Conservation (phyloP, 2,888 invertebrate species). For the Cremastinae sp. region DNA sequence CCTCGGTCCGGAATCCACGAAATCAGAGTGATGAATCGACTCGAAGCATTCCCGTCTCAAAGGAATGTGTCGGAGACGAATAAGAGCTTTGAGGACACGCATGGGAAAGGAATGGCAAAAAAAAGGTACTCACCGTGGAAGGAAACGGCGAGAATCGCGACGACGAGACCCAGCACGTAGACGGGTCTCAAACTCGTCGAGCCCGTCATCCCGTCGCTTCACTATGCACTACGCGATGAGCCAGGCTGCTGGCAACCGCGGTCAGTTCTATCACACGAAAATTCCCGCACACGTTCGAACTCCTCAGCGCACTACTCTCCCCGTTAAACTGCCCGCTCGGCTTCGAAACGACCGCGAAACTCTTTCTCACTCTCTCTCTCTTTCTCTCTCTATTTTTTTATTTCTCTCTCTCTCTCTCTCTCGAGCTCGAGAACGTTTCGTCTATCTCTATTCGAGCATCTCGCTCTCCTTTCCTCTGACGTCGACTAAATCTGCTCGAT, state of each 20-base stretch:
- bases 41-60: too few species aligned
- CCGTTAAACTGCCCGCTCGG: conserved; percentile 73
- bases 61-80: too few species aligned
- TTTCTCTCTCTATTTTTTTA: conserved; percentile 42
- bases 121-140: conserved; percentile 81
- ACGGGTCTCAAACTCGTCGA: conserved; percentile 82
- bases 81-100: neutral
- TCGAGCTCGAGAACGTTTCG: conserved; percentile 38
- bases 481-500: conserved; percentile 61
- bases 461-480: conserved; percentile 31
- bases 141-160: conserved; percentile 81
- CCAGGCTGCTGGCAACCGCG: conserved; percentile 75
- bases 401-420: conserved; percentile 44
- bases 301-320: conserved; percentile 68
- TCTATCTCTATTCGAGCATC: conserved; percentile 42
- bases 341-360: conserved; percentile 73
- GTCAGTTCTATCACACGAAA: conserved; percentile 73
- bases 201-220: conserved; percentile 83
- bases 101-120: neutral
- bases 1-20: too few species aligned
- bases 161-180: conserved; percentile 82
- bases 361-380: conserved; percentile 66
- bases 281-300: conserved; percentile 72
- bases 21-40: too few species aligned
- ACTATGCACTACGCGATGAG: conserved; percentile 79